phyloP scores from a whole-genome alignment of 2,113 vertebrate species.

The Sus scrofa region T2T-Sscrofa CM000812.6:185346001-185346500 shows the following conservation, averaged over 20 bases:
- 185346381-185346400: neutral
- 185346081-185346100: neutral
- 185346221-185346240: neutral
- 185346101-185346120: neutral
- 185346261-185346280: neutral
- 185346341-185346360: neutral
- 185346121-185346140: neutral
- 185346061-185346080: neutral
- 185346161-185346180: neutral
- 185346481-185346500: too few relatives aligned
- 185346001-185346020: neutral
- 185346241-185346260: neutral
- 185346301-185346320: neutral
- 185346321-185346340: neutral
- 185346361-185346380: neutral
- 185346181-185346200: neutral
- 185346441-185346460: neutral
- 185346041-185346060: neutral
- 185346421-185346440: neutral
- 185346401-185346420: neutral
- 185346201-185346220: neutral
- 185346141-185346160: neutral
- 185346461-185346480: accelerated
- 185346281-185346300: neutral
- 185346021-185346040: neutral